phyloP scores from a whole-genome alignment of 1,140 invertebrate genomes.

The Aphelinus certus region DNA sequence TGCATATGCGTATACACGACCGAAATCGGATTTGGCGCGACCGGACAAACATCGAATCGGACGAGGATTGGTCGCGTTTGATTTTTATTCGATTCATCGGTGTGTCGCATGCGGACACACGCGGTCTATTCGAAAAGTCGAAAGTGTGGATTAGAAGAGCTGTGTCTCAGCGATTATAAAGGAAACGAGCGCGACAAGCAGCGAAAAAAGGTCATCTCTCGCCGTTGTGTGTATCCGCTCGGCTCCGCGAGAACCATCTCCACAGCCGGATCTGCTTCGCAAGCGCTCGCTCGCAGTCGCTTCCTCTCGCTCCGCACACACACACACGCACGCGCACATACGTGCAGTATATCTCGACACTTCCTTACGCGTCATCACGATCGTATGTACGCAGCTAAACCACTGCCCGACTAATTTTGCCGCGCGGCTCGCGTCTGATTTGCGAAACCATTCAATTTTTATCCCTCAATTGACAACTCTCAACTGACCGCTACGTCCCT shows the following conservation, averaged over 20 bases:
- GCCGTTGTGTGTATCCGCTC: slow-evolving; percentile 17
- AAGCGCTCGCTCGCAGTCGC: slow-evolving; percentile 12
- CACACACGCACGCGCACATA: not conserved
- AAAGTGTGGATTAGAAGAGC: too few relatives aligned
- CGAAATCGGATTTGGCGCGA: too few relatives aligned
- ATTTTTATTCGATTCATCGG: too few relatives aligned
- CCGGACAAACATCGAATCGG: too few relatives aligned
- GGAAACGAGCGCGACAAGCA: not conserved
- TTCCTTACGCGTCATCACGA: slow-evolving; percentile 20
- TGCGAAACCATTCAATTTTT: slow-evolving; percentile 1
- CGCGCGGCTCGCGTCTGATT: not conserved
- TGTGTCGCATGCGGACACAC: too few relatives aligned
- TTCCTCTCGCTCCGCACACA: not conserved
- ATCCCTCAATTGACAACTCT: too few relatives aligned
- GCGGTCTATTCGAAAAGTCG: too few relatives aligned
- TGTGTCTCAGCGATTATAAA: too few relatives aligned
- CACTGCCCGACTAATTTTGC: slow-evolving; percentile 12
- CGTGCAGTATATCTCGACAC: slow-evolving; percentile 30
- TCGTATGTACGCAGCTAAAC: not conserved
- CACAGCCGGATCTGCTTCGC: slow-evolving; percentile 23
- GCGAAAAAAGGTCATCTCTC: slow-evolving; percentile 17
- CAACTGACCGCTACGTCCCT: too few relatives aligned
- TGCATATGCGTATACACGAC: too few relatives aligned
- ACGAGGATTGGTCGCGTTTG: too few relatives aligned
- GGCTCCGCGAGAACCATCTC: slow-evolving; percentile 3